phyloP scores from a whole-genome alignment of 37 sponge, comb jelly and placozoan genomes.

The Eunapius fragilis region DNA sequence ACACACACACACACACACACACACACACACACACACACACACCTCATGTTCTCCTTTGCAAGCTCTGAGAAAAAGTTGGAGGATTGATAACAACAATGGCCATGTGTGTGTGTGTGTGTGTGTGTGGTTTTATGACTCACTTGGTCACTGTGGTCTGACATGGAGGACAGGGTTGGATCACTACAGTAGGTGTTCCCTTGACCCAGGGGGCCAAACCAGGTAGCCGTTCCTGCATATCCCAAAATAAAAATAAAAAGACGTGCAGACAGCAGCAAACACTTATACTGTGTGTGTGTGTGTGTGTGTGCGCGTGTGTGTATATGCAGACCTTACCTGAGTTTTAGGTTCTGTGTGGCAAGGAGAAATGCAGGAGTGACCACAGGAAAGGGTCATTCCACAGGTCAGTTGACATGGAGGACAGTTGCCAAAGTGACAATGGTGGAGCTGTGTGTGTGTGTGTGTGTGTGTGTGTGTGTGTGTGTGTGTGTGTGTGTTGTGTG shows the following conservation, averaged over 20 bases:
- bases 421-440: constrained; percentile 75
- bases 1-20: not conserved
- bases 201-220: constrained; percentile 60
- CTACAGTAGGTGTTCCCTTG: constrained; percentile 26
- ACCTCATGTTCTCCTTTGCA: constrained; percentile 2
- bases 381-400: constrained; percentile 62
- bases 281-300: not conserved
- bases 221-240: constrained; percentile 10
- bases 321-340: constrained; percentile 3
- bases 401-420: constrained; percentile 83
- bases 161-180: constrained; percentile 70
- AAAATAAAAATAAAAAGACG: not conserved
- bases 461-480: not conserved
- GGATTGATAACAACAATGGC: too few relatives aligned
- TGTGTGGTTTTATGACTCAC: constrained; percentile 12
- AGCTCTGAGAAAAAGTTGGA: too few relatives aligned
- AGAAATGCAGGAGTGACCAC: constrained; percentile 68
- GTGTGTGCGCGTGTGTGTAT: not conserved
- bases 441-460: constrained; percentile 38
- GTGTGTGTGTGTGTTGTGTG: too few relatives aligned
- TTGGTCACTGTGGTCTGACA: constrained; percentile 39
- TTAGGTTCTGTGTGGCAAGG: constrained; percentile 70
- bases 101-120: too few relatives aligned
- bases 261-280: not conserved
- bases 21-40: not conserved